Base-by-base conservation (phyloP, 1,140 invertebrate species). In the Brachionus rotundiformis region DNA sequence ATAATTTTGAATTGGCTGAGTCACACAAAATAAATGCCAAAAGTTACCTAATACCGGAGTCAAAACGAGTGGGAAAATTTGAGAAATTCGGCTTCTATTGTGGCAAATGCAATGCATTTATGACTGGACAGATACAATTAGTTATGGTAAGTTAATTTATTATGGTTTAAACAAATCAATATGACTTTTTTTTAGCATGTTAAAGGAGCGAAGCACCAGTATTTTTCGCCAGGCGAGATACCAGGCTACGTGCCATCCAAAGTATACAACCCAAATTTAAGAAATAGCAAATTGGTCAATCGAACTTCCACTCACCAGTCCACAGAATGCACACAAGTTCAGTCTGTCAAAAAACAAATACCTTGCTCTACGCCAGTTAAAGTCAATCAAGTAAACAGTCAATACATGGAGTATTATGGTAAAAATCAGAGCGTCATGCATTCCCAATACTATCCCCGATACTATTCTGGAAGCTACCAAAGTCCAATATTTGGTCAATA, bases 81-180 rank as follows among this genome's bases (percentile, higher is more conserved):
- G 76, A 79, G 59, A 79, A 79, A 41, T 79, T 79, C 23, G 76
- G 76, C 8, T 79, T 79, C n/a, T 79, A 79, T 31, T 79, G 76
- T 54, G 13, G 23, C 19, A 59, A 79, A 36, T 79, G 76, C 25
- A 59, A 79, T 79, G 76, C 76, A 16, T 79, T 31, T 31, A 79
- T 79, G 76, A 79, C 76, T 19, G 76, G 76, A 39, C 76, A 79
- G 47, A 79, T 79, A 16, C 76, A 79, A 79, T 19, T 79, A 59
- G 76, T 79, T 6, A 79, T 79, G 76, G 76, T 59, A 79, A 77
- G n/a, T 39, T 0, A n/a, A n/a, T n/a, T n/a, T n/a, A n/a, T n/a
- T n/a, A n/a, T n/a, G n/a, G n/a, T n/a, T n/a, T n/a, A n/a, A n/a
- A n/a, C n/a, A n/a, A n/a, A n/a, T n/a, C n/a, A n/a, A n/a, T n/a